A percentile compares a stretch with the other conserved stretches of the same genome.
These are phyloP conservation scores for Rhopalosiphum nymphaeae DNA, from an alignment of 2,888 invertebrate species.

Conservation along the genomic window DNA sequence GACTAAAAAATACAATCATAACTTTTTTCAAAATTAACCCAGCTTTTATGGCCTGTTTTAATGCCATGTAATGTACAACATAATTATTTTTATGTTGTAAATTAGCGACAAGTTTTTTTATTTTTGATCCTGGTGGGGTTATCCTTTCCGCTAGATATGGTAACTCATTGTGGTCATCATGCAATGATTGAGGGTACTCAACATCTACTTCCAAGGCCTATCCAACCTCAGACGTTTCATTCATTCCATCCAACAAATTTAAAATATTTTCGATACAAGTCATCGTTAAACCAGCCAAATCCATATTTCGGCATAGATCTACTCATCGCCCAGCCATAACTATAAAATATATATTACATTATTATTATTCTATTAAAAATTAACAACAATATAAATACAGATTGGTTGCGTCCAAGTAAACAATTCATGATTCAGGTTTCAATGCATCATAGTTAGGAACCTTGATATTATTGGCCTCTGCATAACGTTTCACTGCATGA, in stretches of 20 bases:
- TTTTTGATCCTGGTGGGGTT: slow-evolving; percentile 13
- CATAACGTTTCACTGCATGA: too few relatives aligned
- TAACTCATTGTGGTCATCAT: slow-evolving; percentile 69
- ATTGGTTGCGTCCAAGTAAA: slow-evolving; percentile 13
- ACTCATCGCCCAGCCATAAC: slow-evolving; percentile 66
- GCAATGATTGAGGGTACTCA: slow-evolving; percentile 67
- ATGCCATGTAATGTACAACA: slow-evolving; percentile 68
- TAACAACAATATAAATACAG: too few relatives aligned
- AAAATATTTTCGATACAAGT: background rate
- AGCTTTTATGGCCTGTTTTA: slow-evolving; percentile 68
- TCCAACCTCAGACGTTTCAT: background rate
- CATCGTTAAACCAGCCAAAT: slow-evolving; percentile 68
- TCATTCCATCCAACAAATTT: background rate
- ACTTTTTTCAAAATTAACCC: slow-evolving; percentile 68
- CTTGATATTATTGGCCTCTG: background rate
- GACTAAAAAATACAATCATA: slow-evolving; percentile 62
- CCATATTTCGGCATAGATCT: slow-evolving; percentile 68
- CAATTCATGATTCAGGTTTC: background rate
- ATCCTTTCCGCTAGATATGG: slow-evolving; percentile 66
- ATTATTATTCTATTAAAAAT: too few relatives aligned
- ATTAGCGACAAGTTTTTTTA: slow-evolving; percentile 67
- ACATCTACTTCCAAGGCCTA: background rate
- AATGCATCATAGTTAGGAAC: background rate
- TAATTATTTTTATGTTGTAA: slow-evolving; percentile 68
- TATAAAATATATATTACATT: slow-evolving; percentile 27